Conservation (phyloP, 2,888 invertebrate species). For the Drosophila falleni region DNA sequence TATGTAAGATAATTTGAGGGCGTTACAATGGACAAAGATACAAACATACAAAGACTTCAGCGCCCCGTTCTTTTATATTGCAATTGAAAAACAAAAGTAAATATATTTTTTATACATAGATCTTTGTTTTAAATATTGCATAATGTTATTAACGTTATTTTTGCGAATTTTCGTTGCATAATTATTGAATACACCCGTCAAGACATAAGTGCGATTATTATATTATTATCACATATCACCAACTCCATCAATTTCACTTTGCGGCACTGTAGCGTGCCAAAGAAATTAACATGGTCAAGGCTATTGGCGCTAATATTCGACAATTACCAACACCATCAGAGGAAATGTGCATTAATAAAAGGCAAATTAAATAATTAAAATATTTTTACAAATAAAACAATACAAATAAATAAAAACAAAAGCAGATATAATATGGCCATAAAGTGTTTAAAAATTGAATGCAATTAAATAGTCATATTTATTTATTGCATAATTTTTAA, state of each 20-base stretch:
- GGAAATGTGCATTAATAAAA: conserved; percentile 33
- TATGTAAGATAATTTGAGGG: conserved; percentile 31
- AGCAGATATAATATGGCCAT: conserved; percentile 11
- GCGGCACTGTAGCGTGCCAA: conserved; percentile 46
- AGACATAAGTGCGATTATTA: conserved; percentile 35
- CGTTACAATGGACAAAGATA: conserved; percentile 12
- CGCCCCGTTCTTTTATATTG: conserved; percentile 37
- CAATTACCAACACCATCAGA: conserved; percentile 48
- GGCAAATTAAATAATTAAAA: conserved; percentile 67
- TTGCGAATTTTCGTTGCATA: conserved; percentile 44
- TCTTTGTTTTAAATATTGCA: conserved; percentile 21
- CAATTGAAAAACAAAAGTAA: conserved; percentile 12
- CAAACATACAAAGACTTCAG: background rate
- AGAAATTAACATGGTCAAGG: conserved; percentile 73
- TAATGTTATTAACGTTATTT: conserved; percentile 41
- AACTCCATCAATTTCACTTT: conserved; percentile 61
- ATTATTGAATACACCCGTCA: conserved; percentile 27
- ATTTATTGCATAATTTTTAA: conserved; percentile 16
- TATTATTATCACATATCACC: conserved; percentile 42
- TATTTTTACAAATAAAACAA: conserved; percentile 43
- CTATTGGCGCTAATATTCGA: conserved; percentile 46
- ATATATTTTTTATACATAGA: background rate
- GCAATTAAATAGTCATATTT: conserved; percentile 5
- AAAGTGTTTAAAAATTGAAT: conserved; percentile 22
- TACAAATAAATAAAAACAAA: conserved; percentile 12